Conservation (phyloP, 2,888 invertebrate genomes). For the Euplexia lucipara region DNA sequence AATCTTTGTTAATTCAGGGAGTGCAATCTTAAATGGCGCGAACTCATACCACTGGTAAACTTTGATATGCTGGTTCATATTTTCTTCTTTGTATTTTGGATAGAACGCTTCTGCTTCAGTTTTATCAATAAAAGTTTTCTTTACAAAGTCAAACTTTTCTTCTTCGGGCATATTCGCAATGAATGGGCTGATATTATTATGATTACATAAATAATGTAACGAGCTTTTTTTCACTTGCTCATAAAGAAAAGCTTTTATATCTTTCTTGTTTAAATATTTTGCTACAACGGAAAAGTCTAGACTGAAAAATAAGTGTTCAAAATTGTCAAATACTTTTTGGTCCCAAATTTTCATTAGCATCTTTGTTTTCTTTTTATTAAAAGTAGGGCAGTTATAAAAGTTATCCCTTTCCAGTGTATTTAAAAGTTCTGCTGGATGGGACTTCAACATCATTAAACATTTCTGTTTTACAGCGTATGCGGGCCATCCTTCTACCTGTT, state of each 20-base stretch:
- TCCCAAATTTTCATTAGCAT: conserved; percentile 74
- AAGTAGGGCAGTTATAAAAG: conserved; percentile 56
- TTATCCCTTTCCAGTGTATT: conserved; percentile 67
- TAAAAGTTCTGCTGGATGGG: conserved; percentile 70
- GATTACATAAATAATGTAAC: conserved; percentile 62
- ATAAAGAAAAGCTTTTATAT: conserved; percentile 72
- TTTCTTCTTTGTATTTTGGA: background rate
- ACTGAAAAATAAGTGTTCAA: conserved; percentile 66
- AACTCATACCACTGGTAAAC: conserved; percentile 77
- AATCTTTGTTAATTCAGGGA: conserved; percentile 74
- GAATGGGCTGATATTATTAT: conserved; percentile 73
- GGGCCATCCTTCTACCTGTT: background rate
- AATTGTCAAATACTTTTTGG: conserved; percentile 73
- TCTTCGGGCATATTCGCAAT: conserved; percentile 74
- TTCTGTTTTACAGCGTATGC: background rate
- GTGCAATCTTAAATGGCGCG: conserved; percentile 76
- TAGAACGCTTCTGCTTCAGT: conserved; percentile 5
- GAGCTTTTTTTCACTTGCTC: conserved; percentile 65
- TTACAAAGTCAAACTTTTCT: conserved; percentile 76
- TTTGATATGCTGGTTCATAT: conserved; percentile 26
- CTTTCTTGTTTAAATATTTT: conserved; percentile 73
- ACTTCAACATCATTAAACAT: conserved; percentile 64
- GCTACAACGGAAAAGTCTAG: conserved; percentile 74
- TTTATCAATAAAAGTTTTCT: conserved; percentile 73
- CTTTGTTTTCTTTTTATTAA: conserved; percentile 72